phyloP scores from a whole-genome alignment of 2,888 invertebrate genomes.

The Epinotia demarniana region DNA sequence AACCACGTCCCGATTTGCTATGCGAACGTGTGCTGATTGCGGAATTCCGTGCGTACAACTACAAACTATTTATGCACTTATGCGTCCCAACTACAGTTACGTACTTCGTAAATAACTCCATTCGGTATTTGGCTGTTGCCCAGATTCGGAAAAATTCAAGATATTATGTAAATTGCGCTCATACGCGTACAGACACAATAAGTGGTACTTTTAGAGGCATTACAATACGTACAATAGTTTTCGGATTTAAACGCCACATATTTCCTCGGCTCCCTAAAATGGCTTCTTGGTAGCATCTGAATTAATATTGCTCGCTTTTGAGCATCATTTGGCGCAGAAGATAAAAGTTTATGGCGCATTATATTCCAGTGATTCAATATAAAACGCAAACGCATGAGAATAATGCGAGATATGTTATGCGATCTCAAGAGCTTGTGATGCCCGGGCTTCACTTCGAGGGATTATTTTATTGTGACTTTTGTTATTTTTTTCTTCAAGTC shows the following conservation, averaged over 20 bases:
- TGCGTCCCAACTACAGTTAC: conserved; percentile 37
- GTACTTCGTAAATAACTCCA: conserved; percentile 30
- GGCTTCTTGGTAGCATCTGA: conserved; percentile 25
- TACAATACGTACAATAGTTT: not conserved
- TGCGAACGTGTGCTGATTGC: conserved; percentile 45
- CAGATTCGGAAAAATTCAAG: conserved; percentile 24
- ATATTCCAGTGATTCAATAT: conserved; percentile 45
- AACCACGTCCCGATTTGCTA: conserved; percentile 61
- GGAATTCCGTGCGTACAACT: conserved; percentile 43
- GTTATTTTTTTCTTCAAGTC: not conserved
- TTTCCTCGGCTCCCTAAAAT: conserved; percentile 24
- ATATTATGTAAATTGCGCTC: conserved; percentile 1
- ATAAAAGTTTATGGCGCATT: conserved; percentile 44
- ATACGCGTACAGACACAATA: conserved; percentile 1
- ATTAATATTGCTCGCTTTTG: conserved; percentile 43
- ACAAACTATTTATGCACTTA: conserved; percentile 45
- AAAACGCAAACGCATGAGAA: conserved; percentile 37
- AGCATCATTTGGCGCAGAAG: conserved; percentile 41
- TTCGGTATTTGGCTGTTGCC: conserved; percentile 33
- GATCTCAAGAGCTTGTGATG: not conserved
- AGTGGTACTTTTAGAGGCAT: not conserved
- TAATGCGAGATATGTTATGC: conserved; percentile 24
- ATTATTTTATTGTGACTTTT: conserved; percentile 8
- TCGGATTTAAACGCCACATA: not conserved
- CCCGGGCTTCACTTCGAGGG: not conserved